Evolutionary conservation across 2,888 invertebrate species (phyloP).

Genomic region (Catocala fraxini): DNA sequence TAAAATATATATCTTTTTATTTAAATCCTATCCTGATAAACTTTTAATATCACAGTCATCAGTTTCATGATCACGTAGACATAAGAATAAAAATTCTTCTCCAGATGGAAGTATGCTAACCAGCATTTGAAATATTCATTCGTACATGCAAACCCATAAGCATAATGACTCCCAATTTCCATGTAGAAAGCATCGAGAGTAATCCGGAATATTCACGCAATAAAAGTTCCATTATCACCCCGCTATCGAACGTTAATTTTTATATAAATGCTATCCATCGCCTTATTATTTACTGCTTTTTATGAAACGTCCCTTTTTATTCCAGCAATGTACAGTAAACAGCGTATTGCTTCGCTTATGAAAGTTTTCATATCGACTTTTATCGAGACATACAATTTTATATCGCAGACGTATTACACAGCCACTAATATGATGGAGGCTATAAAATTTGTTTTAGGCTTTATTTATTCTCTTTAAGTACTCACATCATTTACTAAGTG

Average conservation of each 20-base stretch:
- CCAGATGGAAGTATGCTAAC: conserved; percentile 7
- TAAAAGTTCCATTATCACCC: conserved; percentile 51
- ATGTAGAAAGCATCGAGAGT: conserved; percentile 42
- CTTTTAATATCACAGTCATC: background rate
- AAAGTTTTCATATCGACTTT: conserved; percentile 67
- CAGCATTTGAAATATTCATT: conserved; percentile 42
- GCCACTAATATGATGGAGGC: conserved; percentile 28
- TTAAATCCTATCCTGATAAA: background rate
- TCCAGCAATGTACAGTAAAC: conserved; percentile 56
- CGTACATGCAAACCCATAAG: conserved; percentile 42
- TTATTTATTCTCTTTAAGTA: conserved; percentile 22
- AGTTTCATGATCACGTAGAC: background rate
- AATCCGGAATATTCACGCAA: conserved; percentile 45
- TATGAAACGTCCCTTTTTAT: conserved; percentile 53
- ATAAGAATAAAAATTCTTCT: background rate
- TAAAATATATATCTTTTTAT: no score
- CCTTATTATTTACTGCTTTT: conserved; percentile 53
- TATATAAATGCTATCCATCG: conserved; percentile 46
- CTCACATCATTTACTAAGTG: conserved; percentile 7
- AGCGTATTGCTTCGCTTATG: conserved; percentile 60
- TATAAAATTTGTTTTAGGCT: conserved; percentile 21
- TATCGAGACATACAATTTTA: conserved; percentile 59
- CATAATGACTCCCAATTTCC: conserved; percentile 50
- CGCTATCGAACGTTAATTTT: conserved; percentile 40
- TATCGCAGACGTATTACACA: conserved; percentile 44